Evolutionary conservation across 2,888 invertebrate genomes (phyloP).

Genomic region (Cephus pulcher): DNA sequence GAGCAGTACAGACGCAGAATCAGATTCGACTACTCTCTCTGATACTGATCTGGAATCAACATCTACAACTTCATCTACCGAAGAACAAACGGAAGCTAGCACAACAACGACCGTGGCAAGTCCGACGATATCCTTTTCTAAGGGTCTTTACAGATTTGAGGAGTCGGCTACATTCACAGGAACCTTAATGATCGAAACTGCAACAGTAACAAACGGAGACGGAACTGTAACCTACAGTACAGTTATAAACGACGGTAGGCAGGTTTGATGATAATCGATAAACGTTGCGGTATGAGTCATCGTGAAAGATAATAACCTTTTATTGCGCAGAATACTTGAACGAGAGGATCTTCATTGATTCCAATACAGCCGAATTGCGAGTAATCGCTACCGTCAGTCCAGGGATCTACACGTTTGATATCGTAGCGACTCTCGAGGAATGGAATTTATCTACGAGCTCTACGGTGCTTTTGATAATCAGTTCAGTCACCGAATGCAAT

Average conservation of each 20-base stretch:
- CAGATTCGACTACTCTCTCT: too few relatives aligned
- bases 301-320: not conserved
- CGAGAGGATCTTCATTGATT: constrained; percentile 10
- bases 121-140: constrained; percentile 14
- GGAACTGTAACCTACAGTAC: constrained; percentile 14
- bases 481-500: constrained; percentile 12
- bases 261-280: not conserved
- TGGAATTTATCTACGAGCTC: constrained; percentile 9
- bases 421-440: constrained; percentile 14
- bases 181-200: constrained; percentile 17
- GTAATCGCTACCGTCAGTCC: constrained; percentile 13
- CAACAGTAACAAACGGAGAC: constrained; percentile 13
- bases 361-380: constrained; percentile 9
- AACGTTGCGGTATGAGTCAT: not conserved
- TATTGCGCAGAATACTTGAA: constrained; percentile 10
- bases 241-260: constrained; percentile 10
- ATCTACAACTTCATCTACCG: not conserved
- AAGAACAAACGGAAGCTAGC: not conserved
- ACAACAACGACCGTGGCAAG: not conserved
- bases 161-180: constrained; percentile 16
- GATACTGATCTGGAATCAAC: not conserved
- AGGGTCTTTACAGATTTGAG: constrained; percentile 14
- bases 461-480: constrained; percentile 13
- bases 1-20: too few relatives aligned
- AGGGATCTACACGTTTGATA: constrained; percentile 13